Percentiles rank a stretch among this genome's conserved stretches.
Evolutionary conservation across 2,888 invertebrate species (phyloP).

Genomic region (Diadromus collaris): DNA sequence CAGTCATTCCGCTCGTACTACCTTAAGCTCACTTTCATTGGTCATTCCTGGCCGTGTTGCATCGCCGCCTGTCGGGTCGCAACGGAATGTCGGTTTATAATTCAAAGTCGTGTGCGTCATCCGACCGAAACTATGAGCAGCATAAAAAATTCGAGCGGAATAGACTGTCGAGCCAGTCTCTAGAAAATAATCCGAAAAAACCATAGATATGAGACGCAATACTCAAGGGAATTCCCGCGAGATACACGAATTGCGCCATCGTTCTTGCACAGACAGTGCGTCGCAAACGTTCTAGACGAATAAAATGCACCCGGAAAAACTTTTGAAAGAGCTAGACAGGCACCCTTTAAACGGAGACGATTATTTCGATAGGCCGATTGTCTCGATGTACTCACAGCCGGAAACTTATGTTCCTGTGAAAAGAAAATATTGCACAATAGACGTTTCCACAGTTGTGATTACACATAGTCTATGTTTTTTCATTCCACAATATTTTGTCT

Average conservation of each 20-base stretch:
- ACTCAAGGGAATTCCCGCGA: constrained; percentile 25
- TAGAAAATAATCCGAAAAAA: constrained; percentile 53
- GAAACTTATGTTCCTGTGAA: constrained; percentile 49
- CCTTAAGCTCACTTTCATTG: constrained; percentile 38
- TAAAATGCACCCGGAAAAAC: constrained; percentile 40
- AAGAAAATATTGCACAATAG: constrained; percentile 41
- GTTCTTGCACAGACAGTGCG: constrained; percentile 46
- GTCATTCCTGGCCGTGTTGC: not conserved
- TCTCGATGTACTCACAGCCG: constrained; percentile 22
- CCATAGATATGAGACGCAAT: constrained; percentile 39
- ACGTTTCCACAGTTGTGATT: constrained; percentile 36
- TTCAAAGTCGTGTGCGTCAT: not conserved
- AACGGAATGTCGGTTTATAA: constrained; percentile 16
- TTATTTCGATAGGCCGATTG: constrained; percentile 47
- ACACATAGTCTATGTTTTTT: constrained; percentile 43
- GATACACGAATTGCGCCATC: constrained; percentile 27
- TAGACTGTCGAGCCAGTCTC: constrained; percentile 27
- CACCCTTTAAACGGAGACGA: constrained; percentile 24
- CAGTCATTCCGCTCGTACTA: not conserved
- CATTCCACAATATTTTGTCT: constrained; percentile 38
- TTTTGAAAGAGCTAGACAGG: constrained; percentile 37
- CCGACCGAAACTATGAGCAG: constrained; percentile 24
- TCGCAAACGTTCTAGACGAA: constrained; percentile 44
- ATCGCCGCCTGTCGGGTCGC: not conserved
- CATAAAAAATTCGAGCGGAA: constrained; percentile 23